Conservation (phyloP, 2,113 vertebrate species). For the Hemicordylus capensis region DNA sequence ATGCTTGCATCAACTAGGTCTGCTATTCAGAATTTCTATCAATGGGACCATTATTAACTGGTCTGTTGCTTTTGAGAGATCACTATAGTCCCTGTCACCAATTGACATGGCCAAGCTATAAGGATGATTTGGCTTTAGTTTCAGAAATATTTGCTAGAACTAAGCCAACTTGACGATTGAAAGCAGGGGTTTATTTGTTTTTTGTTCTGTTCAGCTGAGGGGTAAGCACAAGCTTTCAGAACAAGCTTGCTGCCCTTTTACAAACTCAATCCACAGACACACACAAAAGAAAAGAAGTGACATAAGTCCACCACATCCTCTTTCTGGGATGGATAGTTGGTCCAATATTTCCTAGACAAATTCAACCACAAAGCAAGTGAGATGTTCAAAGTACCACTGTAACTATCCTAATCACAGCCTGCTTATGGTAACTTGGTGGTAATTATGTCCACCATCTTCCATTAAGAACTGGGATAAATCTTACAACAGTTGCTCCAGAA, state of each 20-base stretch:
- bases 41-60: background rate
- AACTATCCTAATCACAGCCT: background rate
- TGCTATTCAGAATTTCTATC: background rate
- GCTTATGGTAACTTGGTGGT: background rate
- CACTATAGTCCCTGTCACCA: background rate
- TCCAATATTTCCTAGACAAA: background rate
- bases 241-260: accelerated
- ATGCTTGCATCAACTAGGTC: background rate
- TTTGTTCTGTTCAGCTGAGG: background rate
- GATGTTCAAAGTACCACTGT: background rate
- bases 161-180: background rate
- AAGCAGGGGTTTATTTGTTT: background rate
- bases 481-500: background rate
- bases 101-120: background rate
- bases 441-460: background rate
- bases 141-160: background rate
- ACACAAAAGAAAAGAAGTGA: background rate
- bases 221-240: background rate
- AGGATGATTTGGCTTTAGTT: accelerated
- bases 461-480: background rate
- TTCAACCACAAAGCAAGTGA: background rate
- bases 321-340: background rate
- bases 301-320: background rate
- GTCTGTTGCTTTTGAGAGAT: accelerated
- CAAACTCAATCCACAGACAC: too few species aligned